A percentile compares a stretch with the other conserved stretches of the same genome.
Conservation (phyloP, 2,797 vertebrate species). For the Mormyrops boulengeri region DNA sequence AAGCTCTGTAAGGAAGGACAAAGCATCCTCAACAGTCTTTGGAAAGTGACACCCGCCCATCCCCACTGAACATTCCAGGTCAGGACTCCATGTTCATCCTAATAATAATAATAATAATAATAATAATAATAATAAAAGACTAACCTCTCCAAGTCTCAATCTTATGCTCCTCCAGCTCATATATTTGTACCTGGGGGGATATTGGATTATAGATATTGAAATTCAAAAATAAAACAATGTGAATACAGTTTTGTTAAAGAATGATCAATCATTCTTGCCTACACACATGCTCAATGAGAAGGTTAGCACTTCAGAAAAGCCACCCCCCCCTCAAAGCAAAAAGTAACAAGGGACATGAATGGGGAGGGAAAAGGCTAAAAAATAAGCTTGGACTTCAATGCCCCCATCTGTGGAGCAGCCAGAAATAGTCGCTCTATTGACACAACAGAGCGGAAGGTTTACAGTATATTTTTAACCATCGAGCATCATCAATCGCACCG, state of each 20-base stretch:
- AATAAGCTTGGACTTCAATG: background rate
- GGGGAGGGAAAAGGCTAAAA: background rate
- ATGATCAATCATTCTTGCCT: background rate
- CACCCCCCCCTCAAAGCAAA: background rate
- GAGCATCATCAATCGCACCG: background rate
- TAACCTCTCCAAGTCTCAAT: slow-evolving; percentile 97
- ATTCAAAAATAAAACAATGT: background rate
- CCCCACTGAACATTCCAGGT: background rate
- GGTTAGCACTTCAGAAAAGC: background rate
- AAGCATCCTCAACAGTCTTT: background rate
- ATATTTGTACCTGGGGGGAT: slow-evolving; percentile 86
- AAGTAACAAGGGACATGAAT: background rate
- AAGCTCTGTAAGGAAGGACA: slow-evolving; percentile 66
- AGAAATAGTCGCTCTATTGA: background rate
- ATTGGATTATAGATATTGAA: background rate
- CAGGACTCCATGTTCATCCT: background rate
- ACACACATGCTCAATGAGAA: background rate
- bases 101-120: background rate
- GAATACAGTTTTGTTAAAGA: background rate
- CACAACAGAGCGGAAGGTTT: background rate
- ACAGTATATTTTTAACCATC: background rate
- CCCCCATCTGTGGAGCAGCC: background rate
- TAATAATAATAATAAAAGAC: background rate
- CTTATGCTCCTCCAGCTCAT: slow-evolving; percentile 97
- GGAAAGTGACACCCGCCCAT: background rate